Base-by-base conservation (phyloP, 2,888 invertebrate genomes). In the Unio pictorum region DNA sequence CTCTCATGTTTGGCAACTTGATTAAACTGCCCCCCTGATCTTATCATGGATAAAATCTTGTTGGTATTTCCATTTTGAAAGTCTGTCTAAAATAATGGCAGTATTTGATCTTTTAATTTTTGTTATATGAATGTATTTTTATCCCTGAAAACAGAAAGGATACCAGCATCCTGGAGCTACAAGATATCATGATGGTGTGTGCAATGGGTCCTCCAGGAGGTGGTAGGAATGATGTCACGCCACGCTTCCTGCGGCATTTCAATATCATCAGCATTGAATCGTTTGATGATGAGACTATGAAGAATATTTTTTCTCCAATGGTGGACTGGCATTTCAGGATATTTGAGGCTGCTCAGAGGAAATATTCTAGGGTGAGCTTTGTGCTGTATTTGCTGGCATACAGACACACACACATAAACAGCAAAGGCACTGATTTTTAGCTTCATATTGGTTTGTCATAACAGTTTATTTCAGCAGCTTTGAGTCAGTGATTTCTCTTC, bases 151-250 rank as follows among this genome's bases (percentile, higher is more conserved):
- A 20, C 79, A 89, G 89, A 66, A 89, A 89, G 67, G 89, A 90
- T 81, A 89, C 88, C 7, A 86, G 84, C 56, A 73, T 84, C 1
- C 78, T 89, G 61, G 72, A 87, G 66, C 74, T 90, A 59, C 81
- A 85, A 45, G 88, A 89, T 69, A 85, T 89, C 57, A 76, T 86
- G 28, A 88, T 90, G 86, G 67, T 89, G 73, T 82, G 86, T 55
- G 90, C 89, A 20, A 90, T 90, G 89, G 89, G 86, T 1, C 89
- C 89, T 0, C 89, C 89, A 56, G 89, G 90, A 57, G 89, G 89
- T 7, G 89, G 90, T 8, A 72, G 89, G 17, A 89, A 89, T 76
- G 84, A 84, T 57, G 86, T 90, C 55, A 89, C 89, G 4, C 85
- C 84, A 1, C 79, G 90, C 55, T 89, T 90, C 74, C 76, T 88